Base-by-base conservation (phyloP, 2,888 invertebrate species). In the Agrotis puta region DNA sequence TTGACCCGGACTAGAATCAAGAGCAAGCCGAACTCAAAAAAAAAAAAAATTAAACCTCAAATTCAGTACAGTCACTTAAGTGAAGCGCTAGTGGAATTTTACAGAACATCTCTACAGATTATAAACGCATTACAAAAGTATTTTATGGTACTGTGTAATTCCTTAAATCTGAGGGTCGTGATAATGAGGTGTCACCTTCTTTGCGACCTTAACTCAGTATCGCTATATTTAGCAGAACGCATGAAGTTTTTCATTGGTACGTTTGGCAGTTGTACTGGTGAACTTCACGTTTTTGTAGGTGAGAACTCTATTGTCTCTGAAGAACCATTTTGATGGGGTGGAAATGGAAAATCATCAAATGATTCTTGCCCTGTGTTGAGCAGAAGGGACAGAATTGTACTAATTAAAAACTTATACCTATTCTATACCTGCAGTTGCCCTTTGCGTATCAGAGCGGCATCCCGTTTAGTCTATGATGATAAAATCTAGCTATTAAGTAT, bases 121-220 rank as follows among this genome's bases (percentile, higher is more conserved):
- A 18, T 59, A 33, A 59, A 63, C 22, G 20, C n/a, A 58, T 45
- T 65, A 61, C 57, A 47, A 45, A 74, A 67, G 39, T 74, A 72
- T 82, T 82, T n/a, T 72, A 83, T 70, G 73, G 68, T 75, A 20
- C 58, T 71, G 53, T 69, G 63, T 63, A 70, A 59, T 83, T 78
- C 65, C 75, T 70, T 74, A 78, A 62, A 51, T 24, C 57, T 59
- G 67, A 74, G 62, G 76, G 79, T 82, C 85, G 57, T 75, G 82
- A 81, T 77, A 82, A 59, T 70, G 74, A 65, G 66, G 84, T 78
- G 79, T 85, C 81, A 84, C 82, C 84, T 85, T 85, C 74, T 61
- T 67, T 39, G 39, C 47, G 59, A 68, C 75, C 72, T 84, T 76
- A 66, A 33, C 39, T 48, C 65, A 72, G 33, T 76, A 58, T 79